Percentiles rank a stretch among this genome's conserved stretches.
phyloP scores from a whole-genome alignment of 1,140 invertebrate genomes.

The Onthophagus taurus region DNA sequence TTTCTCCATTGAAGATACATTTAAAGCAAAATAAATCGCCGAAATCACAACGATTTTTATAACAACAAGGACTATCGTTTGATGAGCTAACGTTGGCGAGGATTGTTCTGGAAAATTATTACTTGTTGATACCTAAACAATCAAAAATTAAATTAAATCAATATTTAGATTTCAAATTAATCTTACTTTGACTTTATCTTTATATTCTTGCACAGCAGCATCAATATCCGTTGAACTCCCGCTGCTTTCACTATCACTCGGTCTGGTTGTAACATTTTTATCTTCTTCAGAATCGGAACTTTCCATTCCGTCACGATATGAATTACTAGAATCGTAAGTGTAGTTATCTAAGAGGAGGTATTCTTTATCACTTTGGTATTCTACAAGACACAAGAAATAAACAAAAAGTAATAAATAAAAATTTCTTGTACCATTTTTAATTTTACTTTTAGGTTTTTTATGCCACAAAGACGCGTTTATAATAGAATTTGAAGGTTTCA shows the following conservation, averaged over 20 bases:
- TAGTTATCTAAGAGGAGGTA: slow-evolving; percentile 45
- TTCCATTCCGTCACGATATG: slow-evolving; percentile 19
- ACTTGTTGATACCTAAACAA: slow-evolving; percentile 22
- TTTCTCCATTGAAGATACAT: background rate
- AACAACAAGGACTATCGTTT: slow-evolving; percentile 12
- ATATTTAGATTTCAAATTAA: background rate
- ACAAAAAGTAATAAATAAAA: background rate
- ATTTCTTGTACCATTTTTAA: background rate
- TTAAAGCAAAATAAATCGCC: slow-evolving; percentile 13
- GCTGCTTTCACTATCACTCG: slow-evolving; percentile 34
- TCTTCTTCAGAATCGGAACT: slow-evolving; percentile 37
- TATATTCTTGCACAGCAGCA: slow-evolving; percentile 46
- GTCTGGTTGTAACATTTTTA: slow-evolving; percentile 33
- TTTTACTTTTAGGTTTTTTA: slow-evolving; percentile 6
- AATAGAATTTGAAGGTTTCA: slow-evolving; percentile 6
- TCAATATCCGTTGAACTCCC: slow-evolving; percentile 48
- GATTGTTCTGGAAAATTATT: slow-evolving; percentile 21
- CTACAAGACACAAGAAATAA: background rate
- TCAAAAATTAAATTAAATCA: slow-evolving; percentile 9
- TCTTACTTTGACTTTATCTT: slow-evolving; percentile 42
- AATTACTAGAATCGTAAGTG: slow-evolving; percentile 23
- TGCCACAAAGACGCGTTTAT: background rate
- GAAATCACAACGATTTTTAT: slow-evolving; percentile 10
- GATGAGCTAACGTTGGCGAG: slow-evolving; percentile 16
- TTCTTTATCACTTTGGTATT: slow-evolving; percentile 29